Evolutionary conservation across 2,797 vertebrate genomes (phyloP).

Genomic region (Paramormyrops hopkinsi): DNA sequence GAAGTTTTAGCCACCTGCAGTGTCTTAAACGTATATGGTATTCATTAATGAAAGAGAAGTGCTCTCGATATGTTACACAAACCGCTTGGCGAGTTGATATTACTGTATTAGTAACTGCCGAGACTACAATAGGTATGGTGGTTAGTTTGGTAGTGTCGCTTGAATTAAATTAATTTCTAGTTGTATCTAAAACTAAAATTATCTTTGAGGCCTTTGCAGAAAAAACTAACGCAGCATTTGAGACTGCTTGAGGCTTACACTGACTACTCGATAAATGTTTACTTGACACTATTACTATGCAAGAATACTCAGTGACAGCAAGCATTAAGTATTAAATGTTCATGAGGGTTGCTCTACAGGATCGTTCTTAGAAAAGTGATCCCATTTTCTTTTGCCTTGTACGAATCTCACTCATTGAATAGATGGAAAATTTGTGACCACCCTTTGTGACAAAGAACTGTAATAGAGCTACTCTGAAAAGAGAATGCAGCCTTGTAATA

Average conservation of each 20-base stretch:
- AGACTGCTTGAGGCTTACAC: background rate
- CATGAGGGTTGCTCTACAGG: background rate
- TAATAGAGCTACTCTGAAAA: background rate
- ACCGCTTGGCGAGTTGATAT: background rate
- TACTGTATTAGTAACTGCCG: background rate
- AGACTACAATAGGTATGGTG: background rate
- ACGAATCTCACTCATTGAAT: background rate
- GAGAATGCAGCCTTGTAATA: background rate
- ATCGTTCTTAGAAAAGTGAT: background rate
- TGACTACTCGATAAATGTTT: background rate
- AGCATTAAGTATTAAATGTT: background rate
- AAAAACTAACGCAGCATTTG: background rate
- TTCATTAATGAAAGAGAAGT: background rate
- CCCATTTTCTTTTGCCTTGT: background rate
- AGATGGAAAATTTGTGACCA: background rate
- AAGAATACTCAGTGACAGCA: background rate
- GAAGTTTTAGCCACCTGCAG: background rate
- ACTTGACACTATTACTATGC: background rate
- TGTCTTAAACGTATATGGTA: background rate
- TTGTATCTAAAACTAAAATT: background rate
- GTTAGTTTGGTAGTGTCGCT: background rate
- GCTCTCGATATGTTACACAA: background rate
- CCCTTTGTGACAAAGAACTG: background rate
- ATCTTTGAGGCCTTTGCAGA: background rate
- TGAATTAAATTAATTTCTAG: background rate